Evolutionary conservation across 1,140 invertebrate species (phyloP), one percentile per base, ranked within the genome.

Genomic region (Mactra quadrangularis): DNA sequence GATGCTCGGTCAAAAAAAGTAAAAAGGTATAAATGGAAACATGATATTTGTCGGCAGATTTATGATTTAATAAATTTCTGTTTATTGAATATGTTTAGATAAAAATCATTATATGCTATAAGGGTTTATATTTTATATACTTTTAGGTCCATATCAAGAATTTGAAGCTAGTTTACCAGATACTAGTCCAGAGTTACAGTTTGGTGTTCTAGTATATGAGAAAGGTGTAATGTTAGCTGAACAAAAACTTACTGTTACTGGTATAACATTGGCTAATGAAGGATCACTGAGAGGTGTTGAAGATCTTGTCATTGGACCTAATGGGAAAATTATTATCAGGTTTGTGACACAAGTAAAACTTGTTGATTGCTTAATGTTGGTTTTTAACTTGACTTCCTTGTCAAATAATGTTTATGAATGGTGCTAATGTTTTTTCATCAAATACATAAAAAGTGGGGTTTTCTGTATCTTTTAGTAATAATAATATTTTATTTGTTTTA

Each of bases 101-200:
- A n/a, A n/a, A n/a, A n/a, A n/a, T n/a, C n/a, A n/a, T n/a, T n/a
- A n/a, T n/a, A n/a, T n/a, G n/a, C n/a, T n/a, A n/a, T n/a, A n/a
- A n/a, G n/a, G n/a, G n/a, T n/a, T n/a, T 41, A 41, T 41, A 6
- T 7, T 41, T 7, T 41, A 41, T 41, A 41, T 41, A 7, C 38
- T 41, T 57, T 64, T 45, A 68, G 84, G 72, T 17, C 85, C 84
- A 22, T 52, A 85, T 17, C 89, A 90, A 64, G 68, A 85, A 22
- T 74, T 90, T 17, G 72, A 68, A 9, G 84, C 82, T 33, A 72
- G 71, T 22, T 78, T 90, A 1, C 87, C 87, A 31, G 50, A 50
- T 7, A 85, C 86, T 19, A 88, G 86, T 35, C 89, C 89, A 13
- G 88, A 90, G 47, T 71, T 90, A 13, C 68, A 87, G 83, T 90